phyloP scores from a whole-genome alignment of 2,888 invertebrate species.

The Anaspis maculata region DNA sequence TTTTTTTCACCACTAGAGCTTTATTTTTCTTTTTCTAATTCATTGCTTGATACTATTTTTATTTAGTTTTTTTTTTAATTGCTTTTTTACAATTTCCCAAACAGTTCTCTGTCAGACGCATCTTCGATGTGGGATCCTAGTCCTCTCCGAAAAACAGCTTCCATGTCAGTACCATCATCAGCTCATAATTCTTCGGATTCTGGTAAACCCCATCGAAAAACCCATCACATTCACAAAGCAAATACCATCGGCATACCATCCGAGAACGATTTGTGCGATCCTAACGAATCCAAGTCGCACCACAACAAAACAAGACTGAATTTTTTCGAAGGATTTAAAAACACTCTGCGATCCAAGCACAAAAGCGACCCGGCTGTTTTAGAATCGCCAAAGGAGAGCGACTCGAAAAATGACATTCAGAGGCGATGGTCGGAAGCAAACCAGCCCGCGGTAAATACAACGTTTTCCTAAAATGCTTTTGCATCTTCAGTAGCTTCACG shows the following conservation, averaged over 20 bases:
- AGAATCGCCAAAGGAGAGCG: slow-evolving; percentile 35
- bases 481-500: too few species aligned
- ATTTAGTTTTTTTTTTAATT: slow-evolving; percentile 18
- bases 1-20: not conserved
- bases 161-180: slow-evolving; percentile 35
- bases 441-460: slow-evolving; percentile 33
- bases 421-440: slow-evolving; percentile 44
- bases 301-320: slow-evolving; percentile 34
- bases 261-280: slow-evolving; percentile 41
- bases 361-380: slow-evolving; percentile 37
- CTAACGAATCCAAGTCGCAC: slow-evolving; percentile 41
- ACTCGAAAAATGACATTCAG: slow-evolving; percentile 36
- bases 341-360: slow-evolving; percentile 48
- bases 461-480: too few species aligned
- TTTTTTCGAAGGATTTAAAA: slow-evolving; percentile 55
- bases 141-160: slow-evolving; percentile 39
- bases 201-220: slow-evolving; percentile 27
- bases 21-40: slow-evolving; percentile 2
- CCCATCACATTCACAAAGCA: slow-evolving; percentile 39
- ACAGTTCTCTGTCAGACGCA: slow-evolving; percentile 32
- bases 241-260: slow-evolving; percentile 55
- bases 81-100: slow-evolving; percentile 18
- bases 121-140: slow-evolving; percentile 41
- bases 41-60: slow-evolving; percentile 12
- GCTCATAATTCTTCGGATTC: slow-evolving; percentile 2